These are phyloP conservation scores for Peromyscus californicus DNA, from an alignment of 2,113 vertebrate genomes.

Conservation along the genomic window DNA sequence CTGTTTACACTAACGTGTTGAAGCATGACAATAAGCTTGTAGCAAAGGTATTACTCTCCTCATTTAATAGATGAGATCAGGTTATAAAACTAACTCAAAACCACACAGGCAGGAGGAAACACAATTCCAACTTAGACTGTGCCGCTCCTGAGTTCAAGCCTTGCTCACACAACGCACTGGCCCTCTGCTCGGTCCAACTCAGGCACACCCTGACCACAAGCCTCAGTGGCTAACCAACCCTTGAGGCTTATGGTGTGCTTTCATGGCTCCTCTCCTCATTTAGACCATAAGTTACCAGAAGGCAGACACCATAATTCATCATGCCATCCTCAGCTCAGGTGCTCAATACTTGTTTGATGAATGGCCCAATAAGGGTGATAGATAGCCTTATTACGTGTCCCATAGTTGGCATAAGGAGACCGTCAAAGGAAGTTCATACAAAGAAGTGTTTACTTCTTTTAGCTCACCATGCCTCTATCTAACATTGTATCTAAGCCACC, in stretches of 20 bases:
- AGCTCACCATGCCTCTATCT: not conserved
- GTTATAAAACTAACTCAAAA: slow-evolving; percentile 20
- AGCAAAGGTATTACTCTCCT: not conserved
- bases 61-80: not conserved
- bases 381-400: slow-evolving; percentile 68
- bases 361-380: slow-evolving; percentile 76
- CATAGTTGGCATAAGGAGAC: slow-evolving; percentile 38
- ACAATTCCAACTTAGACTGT: not conserved
- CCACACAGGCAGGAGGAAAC: not conserved
- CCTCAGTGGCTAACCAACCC: not conserved
- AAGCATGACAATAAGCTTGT: not conserved
- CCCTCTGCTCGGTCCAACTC: not conserved
- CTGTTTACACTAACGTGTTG: not conserved
- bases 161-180: not conserved
- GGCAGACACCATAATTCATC: slow-evolving; percentile 72
- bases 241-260: not conserved
- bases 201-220: not conserved
- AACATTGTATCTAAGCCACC: not conserved
- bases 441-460: slow-evolving; percentile 47
- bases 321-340: slow-evolving; percentile 54
- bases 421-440: slow-evolving; percentile 52
- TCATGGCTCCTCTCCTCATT: slow-evolving; percentile 35
- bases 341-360: slow-evolving; percentile 75
- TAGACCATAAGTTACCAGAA: slow-evolving; percentile 37
- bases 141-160: not conserved